phyloP scores from a whole-genome alignment of 1,140 invertebrate genomes.

The Lucilia sericata region DNA sequence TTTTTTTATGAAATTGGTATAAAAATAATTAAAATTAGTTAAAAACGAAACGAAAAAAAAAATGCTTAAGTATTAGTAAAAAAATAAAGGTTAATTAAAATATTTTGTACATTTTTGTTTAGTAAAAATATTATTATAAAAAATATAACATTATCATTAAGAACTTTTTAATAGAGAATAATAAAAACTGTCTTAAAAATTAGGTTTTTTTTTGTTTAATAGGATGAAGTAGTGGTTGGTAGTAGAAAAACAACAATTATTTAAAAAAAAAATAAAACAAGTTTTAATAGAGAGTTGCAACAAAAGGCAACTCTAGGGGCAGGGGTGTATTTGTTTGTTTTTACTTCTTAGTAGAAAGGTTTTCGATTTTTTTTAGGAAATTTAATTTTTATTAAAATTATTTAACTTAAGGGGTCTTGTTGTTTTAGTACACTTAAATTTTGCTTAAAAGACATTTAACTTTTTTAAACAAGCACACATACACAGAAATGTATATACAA shows the following conservation, averaged over 20 bases:
- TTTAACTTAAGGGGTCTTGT: too few relatives aligned
- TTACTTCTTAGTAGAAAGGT: not conserved
- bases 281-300: not conserved
- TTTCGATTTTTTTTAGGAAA: not conserved
- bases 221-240: not conserved
- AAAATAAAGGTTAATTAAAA: slow-evolving; percentile 14
- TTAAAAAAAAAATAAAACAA: too few relatives aligned
- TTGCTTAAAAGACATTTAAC: not conserved
- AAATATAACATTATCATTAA: not conserved
- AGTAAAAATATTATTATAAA: slow-evolving; percentile 8
- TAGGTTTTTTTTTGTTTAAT: not conserved
- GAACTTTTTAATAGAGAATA: not conserved
- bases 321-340: not conserved
- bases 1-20: not conserved
- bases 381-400: too few relatives aligned
- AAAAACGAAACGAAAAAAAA: not conserved
- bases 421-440: too few relatives aligned
- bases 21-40: slow-evolving; percentile 12
- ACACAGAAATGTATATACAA: not conserved
- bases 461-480: too few relatives aligned
- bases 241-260: not conserved
- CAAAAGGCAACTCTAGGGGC: not conserved
- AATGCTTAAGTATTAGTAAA: slow-evolving; percentile 17
- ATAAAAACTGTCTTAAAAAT: not conserved
- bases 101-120: slow-evolving; percentile 25